phyloP scores from a whole-genome alignment of 2,113 vertebrate genomes.

The Thermophis baileyi region DNA sequence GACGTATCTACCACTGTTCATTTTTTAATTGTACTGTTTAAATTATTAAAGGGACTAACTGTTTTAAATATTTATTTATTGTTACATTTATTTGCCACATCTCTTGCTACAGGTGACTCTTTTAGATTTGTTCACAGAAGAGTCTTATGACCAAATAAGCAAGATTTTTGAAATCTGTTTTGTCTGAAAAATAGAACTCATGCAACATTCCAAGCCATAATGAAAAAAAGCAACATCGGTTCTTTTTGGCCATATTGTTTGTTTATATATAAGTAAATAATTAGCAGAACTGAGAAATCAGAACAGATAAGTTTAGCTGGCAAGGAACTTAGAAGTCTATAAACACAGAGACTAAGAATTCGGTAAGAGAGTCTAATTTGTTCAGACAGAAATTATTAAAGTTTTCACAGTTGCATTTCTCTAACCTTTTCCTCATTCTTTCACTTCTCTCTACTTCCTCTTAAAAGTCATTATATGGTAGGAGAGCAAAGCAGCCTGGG shows the following conservation, averaged over 20 bases:
- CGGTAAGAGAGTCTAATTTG: constrained; percentile 30
- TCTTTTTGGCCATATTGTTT: not conserved
- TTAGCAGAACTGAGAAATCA: constrained; percentile 17
- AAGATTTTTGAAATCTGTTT: constrained; percentile 17
- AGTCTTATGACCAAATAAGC: not conserved
- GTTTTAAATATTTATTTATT: not conserved
- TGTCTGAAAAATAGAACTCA: not conserved
- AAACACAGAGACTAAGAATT: constrained; percentile 21
- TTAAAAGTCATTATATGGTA: constrained; percentile 56
- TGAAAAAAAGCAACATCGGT: not conserved
- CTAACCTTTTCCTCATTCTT: constrained; percentile 56
- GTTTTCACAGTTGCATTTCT: constrained; percentile 42
- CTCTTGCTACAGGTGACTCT: not conserved
- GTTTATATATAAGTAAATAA: constrained; percentile 15
- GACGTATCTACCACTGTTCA: not conserved
- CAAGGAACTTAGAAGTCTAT: constrained; percentile 11
- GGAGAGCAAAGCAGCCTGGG: constrained; percentile 53
- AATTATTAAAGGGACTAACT: too few species aligned
- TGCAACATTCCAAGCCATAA: not conserved
- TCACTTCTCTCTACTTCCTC: constrained; percentile 24
- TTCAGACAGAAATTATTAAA: constrained; percentile 33
- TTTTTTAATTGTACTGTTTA: too few species aligned
- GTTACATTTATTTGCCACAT: not conserved
- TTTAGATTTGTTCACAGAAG: not conserved
- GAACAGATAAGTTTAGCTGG: not conserved